phyloP scores from a whole-genome alignment of 2,113 vertebrate genomes.

The Diglossa brunneiventris region DNA sequence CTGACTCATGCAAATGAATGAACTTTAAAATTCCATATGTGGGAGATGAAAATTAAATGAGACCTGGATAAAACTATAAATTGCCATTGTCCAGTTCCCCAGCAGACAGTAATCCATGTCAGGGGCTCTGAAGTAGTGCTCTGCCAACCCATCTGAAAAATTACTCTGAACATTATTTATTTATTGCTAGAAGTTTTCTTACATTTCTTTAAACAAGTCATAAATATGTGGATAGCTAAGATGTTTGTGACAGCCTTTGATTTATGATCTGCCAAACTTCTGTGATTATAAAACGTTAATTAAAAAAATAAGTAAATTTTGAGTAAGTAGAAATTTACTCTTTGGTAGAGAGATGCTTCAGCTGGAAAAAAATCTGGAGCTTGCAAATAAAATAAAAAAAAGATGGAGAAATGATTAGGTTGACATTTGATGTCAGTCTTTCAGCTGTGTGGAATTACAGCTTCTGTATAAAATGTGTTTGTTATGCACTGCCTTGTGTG shows the following conservation, averaged over 20 bases:
- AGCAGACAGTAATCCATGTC: background rate
- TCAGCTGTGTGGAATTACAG: background rate
- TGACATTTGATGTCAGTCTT: background rate
- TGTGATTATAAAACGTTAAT: background rate
- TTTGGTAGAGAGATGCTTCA: background rate
- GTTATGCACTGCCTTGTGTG: background rate
- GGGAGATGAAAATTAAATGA: background rate
- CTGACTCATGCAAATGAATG: background rate
- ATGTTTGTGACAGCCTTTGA: background rate
- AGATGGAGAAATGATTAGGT: background rate
- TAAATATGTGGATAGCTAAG: background rate
- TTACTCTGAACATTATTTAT: background rate
- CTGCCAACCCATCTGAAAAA: background rate
- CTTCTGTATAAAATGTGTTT: background rate
- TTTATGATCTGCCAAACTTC: background rate
- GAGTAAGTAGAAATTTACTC: background rate
- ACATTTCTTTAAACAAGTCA: background rate
- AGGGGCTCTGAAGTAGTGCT: background rate
- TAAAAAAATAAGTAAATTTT: background rate
- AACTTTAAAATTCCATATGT: background rate
- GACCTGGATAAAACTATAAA: background rate
- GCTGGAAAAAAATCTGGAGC: background rate
- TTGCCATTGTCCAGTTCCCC: background rate
- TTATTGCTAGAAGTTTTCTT: background rate
- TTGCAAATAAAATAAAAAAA: background rate